Evolutionary conservation across 1,140 invertebrate genomes (phyloP), one percentile per base, ranked within the genome.

Genomic region (Drosophila novamexicana): DNA sequence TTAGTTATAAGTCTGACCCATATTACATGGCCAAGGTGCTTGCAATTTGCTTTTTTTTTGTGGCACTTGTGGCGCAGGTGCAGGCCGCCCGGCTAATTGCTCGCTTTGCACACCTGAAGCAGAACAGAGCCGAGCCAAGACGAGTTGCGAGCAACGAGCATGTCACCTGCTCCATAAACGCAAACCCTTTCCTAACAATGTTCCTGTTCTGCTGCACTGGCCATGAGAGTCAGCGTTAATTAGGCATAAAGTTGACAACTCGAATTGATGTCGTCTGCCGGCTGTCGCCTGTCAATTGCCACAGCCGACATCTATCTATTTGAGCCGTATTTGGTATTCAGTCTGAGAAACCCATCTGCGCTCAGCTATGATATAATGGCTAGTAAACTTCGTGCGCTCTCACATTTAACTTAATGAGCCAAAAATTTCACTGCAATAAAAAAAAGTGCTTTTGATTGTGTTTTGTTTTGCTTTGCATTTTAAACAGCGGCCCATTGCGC

Each of bases 361-460:
- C 22, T 22, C 16, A 16, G 42, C 44, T 69, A 88, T 86, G 86
- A 86, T 88, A 83, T 88, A 86, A 86, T 86, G 71, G 58, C 71
- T 54, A 72, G 79, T 72, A 56, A 70, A 81, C 69, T 68, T 73
- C 37, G 8, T 76, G 52, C 40, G 54, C 83, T 86, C 83, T 88
- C 83, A 88, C 79, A 88, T 65, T 71, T 10, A 68, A 42, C 56
- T 88, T 88, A 89, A 88, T 88, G 83, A 89, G 81, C 72, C 72
- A 68, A 67, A 88, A 86, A 86, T 88, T 88, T 88, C 83, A 88
- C 83, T 88, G 69, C 69, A 72, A 89, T 88, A 88, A 88, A 86
- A 83, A 49, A 29, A 29, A 49, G 58, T 65, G 72, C 64, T 88
- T 86, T 76, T 79, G 65, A 72, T 66, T 80, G 62, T 80, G 62